Evolutionary conservation across 23 tunicate species (phyloP), one percentile per base, ranked within the genome.

Genomic region (Oikopleura albicans): DNA sequence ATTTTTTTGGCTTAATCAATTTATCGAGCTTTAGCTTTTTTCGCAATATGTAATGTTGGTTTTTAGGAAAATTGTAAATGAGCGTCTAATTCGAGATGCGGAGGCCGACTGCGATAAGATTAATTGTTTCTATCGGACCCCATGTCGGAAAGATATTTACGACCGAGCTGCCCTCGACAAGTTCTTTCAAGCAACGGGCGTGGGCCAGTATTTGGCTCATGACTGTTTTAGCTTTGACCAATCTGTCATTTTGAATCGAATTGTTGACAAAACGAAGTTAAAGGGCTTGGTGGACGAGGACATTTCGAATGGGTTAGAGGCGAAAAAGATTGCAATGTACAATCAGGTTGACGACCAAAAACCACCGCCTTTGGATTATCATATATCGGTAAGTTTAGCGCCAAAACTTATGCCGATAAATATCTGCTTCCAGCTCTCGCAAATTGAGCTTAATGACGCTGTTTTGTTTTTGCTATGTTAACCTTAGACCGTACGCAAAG

Each of bases 81-180:
- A 49, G 22, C 63, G 63, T 8, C 22, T 49, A 49, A 49, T 49
- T 8, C 12, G 63, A 49, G 63, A 49, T 49, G 63, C 63, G 12
- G 63, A 49, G 22, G 63, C 63, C 63, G 63, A 49, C 22, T 49
- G 63, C 63, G 63, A 49, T 22, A 49, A 49, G 63, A 49, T 49
- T 49, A 49, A 49, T 49, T 49, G 16, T 49, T 49, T 49, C 22
- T 49, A 49, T 49, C 12, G 63, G 22, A 49, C 63, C 22, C 63
- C 63, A 22, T 49, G 63, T 22, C 63, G 22, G 12, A 49, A 49
- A 22, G 75, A 75, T 29, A 59, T 66, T 0, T 86, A 40, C 2
- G 41, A 83, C 1, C 85, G 40, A 37, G 84, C 91, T 0, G 83
- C 85, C 0, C 87, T 90, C 40, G 88, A 90, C 75, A 93, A 93